phyloP scores from a whole-genome alignment of 1,140 invertebrate genomes.

The Propsilocerus akamusi region DNA sequence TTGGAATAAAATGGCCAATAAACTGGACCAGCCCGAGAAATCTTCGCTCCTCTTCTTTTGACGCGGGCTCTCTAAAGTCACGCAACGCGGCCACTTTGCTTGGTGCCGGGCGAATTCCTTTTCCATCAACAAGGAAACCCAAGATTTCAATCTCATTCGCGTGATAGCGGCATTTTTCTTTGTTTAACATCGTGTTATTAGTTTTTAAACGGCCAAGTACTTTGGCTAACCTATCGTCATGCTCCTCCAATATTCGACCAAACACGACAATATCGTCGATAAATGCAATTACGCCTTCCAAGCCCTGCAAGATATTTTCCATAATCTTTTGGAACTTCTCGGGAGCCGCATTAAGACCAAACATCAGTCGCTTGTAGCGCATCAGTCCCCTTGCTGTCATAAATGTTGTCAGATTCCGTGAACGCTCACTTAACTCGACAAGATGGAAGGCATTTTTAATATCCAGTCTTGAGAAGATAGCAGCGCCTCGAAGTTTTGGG shows the following conservation, averaged over 20 bases:
- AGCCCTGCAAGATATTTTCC: conserved; percentile 13
- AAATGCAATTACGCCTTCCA: conserved; percentile 12
- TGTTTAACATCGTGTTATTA: conserved; percentile 12
- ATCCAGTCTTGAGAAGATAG: conserved; percentile 14
- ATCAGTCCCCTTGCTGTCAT: conserved; percentile 17
- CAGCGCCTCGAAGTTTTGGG: conserved; percentile 13
- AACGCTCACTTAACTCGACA: conserved; percentile 10
- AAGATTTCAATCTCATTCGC: no score
- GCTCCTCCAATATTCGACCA: conserved; percentile 13
- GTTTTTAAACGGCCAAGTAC: conserved; percentile 12
- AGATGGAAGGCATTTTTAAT: conserved; percentile 16
- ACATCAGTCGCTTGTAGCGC: conserved; percentile 19
- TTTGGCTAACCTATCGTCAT: conserved; percentile 12
- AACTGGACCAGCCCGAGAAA: conserved; percentile 17
- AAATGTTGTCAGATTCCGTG: conserved; percentile 20
- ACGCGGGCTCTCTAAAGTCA: no score
- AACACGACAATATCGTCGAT: conserved; percentile 22
- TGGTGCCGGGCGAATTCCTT: no score
- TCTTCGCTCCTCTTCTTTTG: conserved; percentile 14
- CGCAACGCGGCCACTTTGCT: no score
- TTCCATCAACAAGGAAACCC: no score
- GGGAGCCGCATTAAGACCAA: conserved; percentile 15
- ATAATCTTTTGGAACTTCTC: conserved; percentile 23
- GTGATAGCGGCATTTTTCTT: no score
- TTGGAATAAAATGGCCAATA: conserved; percentile 13